Evolutionary conservation across 2,888 invertebrate genomes (phyloP).

Genomic region (Rhyacophila evoluta): DNA sequence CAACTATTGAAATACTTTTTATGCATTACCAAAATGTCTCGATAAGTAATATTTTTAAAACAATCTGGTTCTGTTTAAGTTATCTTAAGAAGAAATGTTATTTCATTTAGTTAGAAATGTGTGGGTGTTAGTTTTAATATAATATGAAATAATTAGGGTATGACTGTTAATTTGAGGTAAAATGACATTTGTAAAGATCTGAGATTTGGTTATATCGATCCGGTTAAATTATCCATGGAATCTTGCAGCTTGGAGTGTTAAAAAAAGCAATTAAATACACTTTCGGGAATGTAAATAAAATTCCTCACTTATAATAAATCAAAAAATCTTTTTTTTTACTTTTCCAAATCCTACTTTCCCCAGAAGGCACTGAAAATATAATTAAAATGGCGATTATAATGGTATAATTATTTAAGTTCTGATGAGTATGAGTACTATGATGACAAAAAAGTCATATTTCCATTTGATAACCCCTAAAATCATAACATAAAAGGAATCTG

Average conservation of each 20-base stretch:
- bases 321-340: not conserved
- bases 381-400: no score
- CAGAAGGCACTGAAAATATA: no score
- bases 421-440: no score
- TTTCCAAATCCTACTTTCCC: not conserved
- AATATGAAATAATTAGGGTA: constrained; percentile 33
- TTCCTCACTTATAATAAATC: constrained; percentile 21
- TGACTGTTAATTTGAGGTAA: constrained; percentile 30
- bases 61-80: not conserved
- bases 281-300: constrained; percentile 26
- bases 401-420: no score
- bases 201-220: not conserved
- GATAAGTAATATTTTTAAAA: constrained; percentile 11
- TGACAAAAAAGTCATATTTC: no score
- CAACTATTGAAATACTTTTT: not conserved
- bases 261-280: constrained; percentile 17
- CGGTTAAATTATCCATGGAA: not conserved
- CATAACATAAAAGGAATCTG: no score
- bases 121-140: constrained; percentile 46
- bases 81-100: not conserved
- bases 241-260: constrained; percentile 22
- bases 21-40: constrained; percentile 3
- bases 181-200: constrained; percentile 2
- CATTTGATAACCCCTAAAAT: no score
- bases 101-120: constrained; percentile 42